Base-by-base conservation (phyloP, 2,113 vertebrate species). In the Holacanthus passer region DNA sequence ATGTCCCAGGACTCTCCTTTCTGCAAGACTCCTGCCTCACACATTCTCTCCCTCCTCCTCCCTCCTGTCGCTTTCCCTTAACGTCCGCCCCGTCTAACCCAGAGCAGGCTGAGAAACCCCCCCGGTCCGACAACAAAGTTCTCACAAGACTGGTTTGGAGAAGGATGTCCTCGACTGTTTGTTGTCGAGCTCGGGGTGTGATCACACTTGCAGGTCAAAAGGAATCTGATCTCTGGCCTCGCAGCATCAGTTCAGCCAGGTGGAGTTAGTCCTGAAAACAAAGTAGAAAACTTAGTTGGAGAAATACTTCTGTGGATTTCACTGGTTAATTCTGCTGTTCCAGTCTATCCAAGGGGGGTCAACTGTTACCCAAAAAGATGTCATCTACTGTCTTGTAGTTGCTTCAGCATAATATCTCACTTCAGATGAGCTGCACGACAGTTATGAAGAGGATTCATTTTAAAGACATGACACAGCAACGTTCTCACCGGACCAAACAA, bases 161-260 rank as follows among this genome's bases (percentile, higher is more conserved):
- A 68, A 53, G 1, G 12, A 29, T 65, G 63, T 66, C 20, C 53
- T 74, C 60, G 75, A 77, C 39, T 48, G 47, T 82, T 73, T 79
- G n/a, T n/a, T 84, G 65, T 48, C 45, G 69, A 78, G 66, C 65
- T 53, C 20, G 37, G 45, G 31, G 82, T 86, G 82, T 39, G 45
- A 85, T 89, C 75, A 64, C 81, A 86, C 85, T 53, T 68, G 12
- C 4, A 76, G 76, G 82, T 85, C 80, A 65, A 35, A 82, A 62
- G 22, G 53, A 69, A 10, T 81, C 37, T 68, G 41, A 83, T 50
- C 58, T 76, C 47, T 35, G 16, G 45, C 22, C 37, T 16, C 10
- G 47, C 63, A 58, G 52, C 50, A 56, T 47, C 12, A 74, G 63
- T 41, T 50, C 17, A 14, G 55, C 37, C 22, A 14, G 65, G 58